Base-by-base conservation (phyloP, 2,113 vertebrate species). In the Calidris pugnax region DNA sequence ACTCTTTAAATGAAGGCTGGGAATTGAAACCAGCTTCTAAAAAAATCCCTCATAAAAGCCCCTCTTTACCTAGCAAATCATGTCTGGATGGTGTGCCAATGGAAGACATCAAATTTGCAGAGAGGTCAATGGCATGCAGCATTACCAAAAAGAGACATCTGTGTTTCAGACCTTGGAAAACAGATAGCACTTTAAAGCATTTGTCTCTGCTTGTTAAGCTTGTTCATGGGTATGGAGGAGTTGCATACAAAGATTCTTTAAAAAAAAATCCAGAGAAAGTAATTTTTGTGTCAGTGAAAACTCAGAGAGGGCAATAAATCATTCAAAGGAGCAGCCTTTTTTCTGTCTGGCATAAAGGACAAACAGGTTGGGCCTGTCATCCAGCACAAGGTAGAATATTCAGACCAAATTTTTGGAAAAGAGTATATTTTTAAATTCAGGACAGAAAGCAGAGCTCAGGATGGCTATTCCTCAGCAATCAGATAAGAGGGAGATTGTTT, bases 81-180 rank as follows among this genome's bases (percentile, higher is more conserved):
- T 15, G 77, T 67, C 68, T 94, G 82, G 59, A 63, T 87, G 35
- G 48, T 57, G 62, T 48, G 17, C 62, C 87, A 87, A 26, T 80
- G 67, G 92, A 93, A 87, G 72, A 75, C 73, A 77, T 89, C 45
- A 86, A 83, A 93, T 93, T 41, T 81, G 72, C 82, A 73, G 71
- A 69, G 67, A 95, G 90, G 79, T 93, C 97, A 97, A 67, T 92
- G 77, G 92, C 88, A 86, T 32, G 96, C 93, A 90, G 51, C 96
- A 76, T 97, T 97, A 97, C 95, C 94, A 97, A 97, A 98, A 97
- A 92, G 94, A 98, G 97, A 97, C 96, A 98, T 98, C 96, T 98
- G 96, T 85, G 94, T 74, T 94, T 98, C 93, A 96, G 97, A 92
- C 91, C 85, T 96, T 97, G 90, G 86, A 97, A 97, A 97, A 93